Evolutionary conservation across 2,113 vertebrate genomes (phyloP), one percentile per base, ranked within the genome.

Genomic region (Astur gentilis): DNA sequence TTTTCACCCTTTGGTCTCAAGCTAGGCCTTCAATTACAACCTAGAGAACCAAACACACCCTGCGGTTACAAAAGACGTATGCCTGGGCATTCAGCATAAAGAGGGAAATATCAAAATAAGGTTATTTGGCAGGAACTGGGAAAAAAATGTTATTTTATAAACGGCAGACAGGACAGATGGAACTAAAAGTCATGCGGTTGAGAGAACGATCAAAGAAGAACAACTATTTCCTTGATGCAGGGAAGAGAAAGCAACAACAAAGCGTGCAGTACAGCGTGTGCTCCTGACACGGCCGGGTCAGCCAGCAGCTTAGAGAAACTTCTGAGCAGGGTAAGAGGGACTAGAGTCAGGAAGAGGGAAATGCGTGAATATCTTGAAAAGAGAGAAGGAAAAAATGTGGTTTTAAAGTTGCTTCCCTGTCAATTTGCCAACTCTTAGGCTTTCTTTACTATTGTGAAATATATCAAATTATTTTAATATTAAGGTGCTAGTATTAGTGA

Each of bases 131-230:
- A 89, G 81, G 58, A 91, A 90, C 72, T 67, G 40, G 57, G 61
- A 29, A 57, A 83, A 73, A 94, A 65, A 58, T 31, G 21, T 55
- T 88, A 83, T 87, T 96, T 96, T 94, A 80, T 96, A 94, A 96
- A 88, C 1, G 9, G 27, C 49, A 86, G 79, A 65, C 38, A 79
- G 78, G 90, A 93, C 90, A 92, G 95, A 94, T 93, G 92, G 95
- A 95, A 90, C 75, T 72, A 81, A 87, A 94, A 95, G 91, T 88
- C 72, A 23, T 73, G 83, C 90, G 79, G 83, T 93, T 93, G 82
- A 91, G 75, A 72, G 79, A 90, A 77, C 58, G 94, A 96, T 97
- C 96, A 98, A 94, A 97, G 86, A 86, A 69, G 55, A 93, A 66
- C 79, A 89, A 86, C 66, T 80, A 47, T 84, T 95, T 96, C 93